Evolutionary conservation across 1,140 invertebrate genomes (phyloP).

Genomic region (Drosophila miranda): DNA sequence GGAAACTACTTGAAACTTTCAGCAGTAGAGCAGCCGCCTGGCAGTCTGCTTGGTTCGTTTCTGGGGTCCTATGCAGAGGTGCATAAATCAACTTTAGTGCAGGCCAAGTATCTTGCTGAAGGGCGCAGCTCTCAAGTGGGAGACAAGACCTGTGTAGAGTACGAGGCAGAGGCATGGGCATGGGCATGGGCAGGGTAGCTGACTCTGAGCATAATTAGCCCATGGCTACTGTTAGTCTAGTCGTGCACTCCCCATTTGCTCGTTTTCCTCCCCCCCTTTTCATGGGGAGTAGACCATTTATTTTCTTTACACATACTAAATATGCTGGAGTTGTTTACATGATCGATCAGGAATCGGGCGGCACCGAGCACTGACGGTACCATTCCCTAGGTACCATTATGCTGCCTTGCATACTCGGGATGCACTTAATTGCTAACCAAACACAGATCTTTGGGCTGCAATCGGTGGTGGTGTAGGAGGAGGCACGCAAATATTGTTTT

Average conservation of each 20-base stretch:
- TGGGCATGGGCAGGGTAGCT: too few species aligned
- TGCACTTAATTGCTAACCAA: constrained; percentile 74
- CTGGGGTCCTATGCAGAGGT: constrained; percentile 27
- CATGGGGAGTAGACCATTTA: constrained; percentile 56
- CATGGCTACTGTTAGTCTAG: constrained; percentile 67
- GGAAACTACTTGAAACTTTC: constrained; percentile 60
- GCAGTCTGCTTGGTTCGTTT: constrained; percentile 53
- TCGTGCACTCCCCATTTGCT: constrained; percentile 10
- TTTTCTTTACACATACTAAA: constrained; percentile 79
- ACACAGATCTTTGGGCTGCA: constrained; percentile 44
- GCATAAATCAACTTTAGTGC: constrained; percentile 73
- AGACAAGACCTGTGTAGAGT: neutral
- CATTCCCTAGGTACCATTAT: constrained; percentile 28
- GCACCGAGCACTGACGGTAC: neutral
- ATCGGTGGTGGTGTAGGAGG: neutral
- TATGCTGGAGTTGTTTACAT: constrained; percentile 74
- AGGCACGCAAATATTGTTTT: constrained; percentile 72
- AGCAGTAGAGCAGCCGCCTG: constrained; percentile 43
- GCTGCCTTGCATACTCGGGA: constrained; percentile 43
- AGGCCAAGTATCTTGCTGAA: constrained; percentile 67
- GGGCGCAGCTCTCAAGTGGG: constrained; percentile 53
- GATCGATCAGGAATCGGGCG: constrained; percentile 47
- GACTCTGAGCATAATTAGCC: constrained; percentile 62
- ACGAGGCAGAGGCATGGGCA: too few species aligned
- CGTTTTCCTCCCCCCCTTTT: constrained; percentile 1